These are phyloP conservation scores for Cotesia glomerata DNA, from an alignment of 1,140 invertebrate species.

Conservation along the genomic window DNA sequence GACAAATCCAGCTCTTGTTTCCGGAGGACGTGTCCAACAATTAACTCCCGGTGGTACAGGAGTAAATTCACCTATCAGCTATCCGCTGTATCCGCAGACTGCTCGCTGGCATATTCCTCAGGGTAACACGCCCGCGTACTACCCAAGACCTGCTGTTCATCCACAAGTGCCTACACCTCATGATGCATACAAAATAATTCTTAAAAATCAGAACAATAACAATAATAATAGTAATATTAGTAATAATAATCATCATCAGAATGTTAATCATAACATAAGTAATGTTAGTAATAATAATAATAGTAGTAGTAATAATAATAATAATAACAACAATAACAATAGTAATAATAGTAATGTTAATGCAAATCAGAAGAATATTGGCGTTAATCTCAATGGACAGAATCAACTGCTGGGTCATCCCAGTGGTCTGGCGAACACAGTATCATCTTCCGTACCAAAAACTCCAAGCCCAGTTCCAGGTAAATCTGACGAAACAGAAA, in stretches of 20 bases:
- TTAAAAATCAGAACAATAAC: constrained; percentile 63
- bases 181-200: constrained; percentile 71
- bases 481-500: constrained; percentile 63
- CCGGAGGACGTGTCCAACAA: constrained; percentile 51
- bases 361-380: constrained; percentile 19
- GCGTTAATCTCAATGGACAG: constrained; percentile 12
- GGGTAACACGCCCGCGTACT: constrained; percentile 46
- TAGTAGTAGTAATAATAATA: constrained; percentile 20
- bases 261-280: constrained; percentile 14
- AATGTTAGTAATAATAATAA: neutral
- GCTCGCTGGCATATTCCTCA: constrained; percentile 61
- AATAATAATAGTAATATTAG: constrained; percentile 43
- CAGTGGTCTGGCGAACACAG: constrained; percentile 54
- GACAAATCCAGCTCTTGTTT: constrained; percentile 43
- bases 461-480: constrained; percentile 73
- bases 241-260: constrained; percentile 35
- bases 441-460: constrained; percentile 81
- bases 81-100: constrained; percentile 32
- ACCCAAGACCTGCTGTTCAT: constrained; percentile 41
- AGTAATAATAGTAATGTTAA: constrained; percentile 19
- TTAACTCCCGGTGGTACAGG: constrained; percentile 28
- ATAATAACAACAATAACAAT: constrained; percentile 21
- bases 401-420: constrained; percentile 32
- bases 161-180: constrained; percentile 48
- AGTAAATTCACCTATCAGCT: constrained; percentile 18